Evolutionary conservation across 2,888 invertebrate genomes (phyloP), one percentile per base, ranked within the genome.

Genomic region (Disparrhopalites patrizii): DNA sequence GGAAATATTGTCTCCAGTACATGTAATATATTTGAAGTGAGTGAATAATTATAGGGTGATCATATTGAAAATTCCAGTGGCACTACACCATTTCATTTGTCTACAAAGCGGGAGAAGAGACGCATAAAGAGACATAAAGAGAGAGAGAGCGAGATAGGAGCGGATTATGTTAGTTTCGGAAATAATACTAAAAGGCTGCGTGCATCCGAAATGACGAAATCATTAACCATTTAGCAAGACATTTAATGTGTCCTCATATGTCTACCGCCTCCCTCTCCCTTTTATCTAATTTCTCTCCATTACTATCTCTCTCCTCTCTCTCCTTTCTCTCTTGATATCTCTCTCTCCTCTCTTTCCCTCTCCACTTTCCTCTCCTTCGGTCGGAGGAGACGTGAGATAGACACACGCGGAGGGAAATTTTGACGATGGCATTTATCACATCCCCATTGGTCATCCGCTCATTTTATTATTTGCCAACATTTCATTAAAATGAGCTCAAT

Each of bases 401-500:
- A 18, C n/a, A 18, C 15, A 3, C 3, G n/a, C 43, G 4, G 43
- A 13, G 20, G 13, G 36, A 36, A 13, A 36, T 8, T 18, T 3
- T 18, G 43, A 13, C 18, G 20, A 13, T n/a, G 43, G 43, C 15
- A 43, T 36, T 8, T 36, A 36, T 36, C 13, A 43, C 43, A 13
- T 43, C 36, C 13, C 36, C 56, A 30, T 56, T 56, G 56, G 56
- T 56, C 56, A 56, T n/a, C n/a, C 23, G 30, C 30, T 36, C 56
- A 56, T 56, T 56, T 56, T 23, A n/a, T n/a, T n/a, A 30, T 31
- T 33, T 23, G 56, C 56, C 36, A 28, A 36, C 33, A 56, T 56
- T 56, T 56, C 56, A 56, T 56, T 31, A 56, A 36, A 56, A 56
- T 56, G 47, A 47, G 47, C 23, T 20, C 47, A 47, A n/a, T 23